Evolutionary conservation across 2,888 invertebrate genomes (phyloP).

Genomic region (Apamea sordens): DNA sequence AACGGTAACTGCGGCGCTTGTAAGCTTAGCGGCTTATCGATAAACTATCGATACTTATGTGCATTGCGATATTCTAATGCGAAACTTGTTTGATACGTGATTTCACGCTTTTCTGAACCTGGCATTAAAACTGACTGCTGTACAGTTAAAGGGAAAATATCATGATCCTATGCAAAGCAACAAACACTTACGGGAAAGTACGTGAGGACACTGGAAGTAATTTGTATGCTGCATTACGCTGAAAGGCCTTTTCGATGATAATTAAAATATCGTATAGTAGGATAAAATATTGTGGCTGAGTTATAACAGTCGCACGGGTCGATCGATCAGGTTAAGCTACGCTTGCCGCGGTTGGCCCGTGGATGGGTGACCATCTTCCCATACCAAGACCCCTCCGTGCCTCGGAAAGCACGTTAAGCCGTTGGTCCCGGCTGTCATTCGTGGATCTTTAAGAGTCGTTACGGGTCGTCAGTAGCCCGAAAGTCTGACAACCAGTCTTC

Average conservation of each 20-base stretch:
- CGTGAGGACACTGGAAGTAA: neutral
- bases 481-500: too few species aligned
- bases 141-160: slow-evolving; percentile 29
- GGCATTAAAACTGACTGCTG: slow-evolving; percentile 11
- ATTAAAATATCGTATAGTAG: neutral
- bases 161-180: slow-evolving; percentile 7
- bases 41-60: slow-evolving; percentile 55
- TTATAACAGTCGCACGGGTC: too few species aligned
- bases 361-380: too few species aligned
- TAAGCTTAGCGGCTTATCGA: slow-evolving; percentile 50
- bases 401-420: too few species aligned
- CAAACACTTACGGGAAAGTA: slow-evolving; percentile 2
- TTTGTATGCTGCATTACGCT: neutral
- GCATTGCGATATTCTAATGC: slow-evolving; percentile 49
- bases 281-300: too few species aligned
- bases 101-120: slow-evolving; percentile 42
- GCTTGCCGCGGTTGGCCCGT: too few species aligned
- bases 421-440: too few species aligned
- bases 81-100: slow-evolving; percentile 48
- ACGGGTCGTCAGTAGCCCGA: too few species aligned
- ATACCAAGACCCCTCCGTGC: too few species aligned
- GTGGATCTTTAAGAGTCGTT: too few species aligned
- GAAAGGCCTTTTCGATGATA: neutral
- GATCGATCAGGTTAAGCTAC: too few species aligned
- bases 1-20: slow-evolving; percentile 42